phyloP scores from a whole-genome alignment of 2,888 invertebrate species.

The Lasioglossum vierecki region DNA sequence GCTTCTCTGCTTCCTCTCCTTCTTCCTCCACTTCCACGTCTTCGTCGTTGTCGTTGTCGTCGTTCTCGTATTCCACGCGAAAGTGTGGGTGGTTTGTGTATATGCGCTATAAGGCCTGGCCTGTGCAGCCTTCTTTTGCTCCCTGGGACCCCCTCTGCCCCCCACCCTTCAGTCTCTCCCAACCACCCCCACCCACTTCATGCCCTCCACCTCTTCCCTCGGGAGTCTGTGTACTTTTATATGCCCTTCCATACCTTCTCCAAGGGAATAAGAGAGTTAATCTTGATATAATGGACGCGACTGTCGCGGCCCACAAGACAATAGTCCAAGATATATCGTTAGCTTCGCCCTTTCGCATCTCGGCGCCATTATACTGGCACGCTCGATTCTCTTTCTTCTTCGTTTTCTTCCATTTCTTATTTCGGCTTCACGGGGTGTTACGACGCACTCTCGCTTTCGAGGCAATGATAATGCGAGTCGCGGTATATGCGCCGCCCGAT shows the following conservation, averaged over 20 bases:
- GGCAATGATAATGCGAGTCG: constrained; percentile 69
- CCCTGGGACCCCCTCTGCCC: not conserved
- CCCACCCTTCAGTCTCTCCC: not conserved
- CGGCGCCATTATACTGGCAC: constrained; percentile 77
- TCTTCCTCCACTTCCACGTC: constrained; percentile 27
- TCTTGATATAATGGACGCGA: constrained; percentile 84
- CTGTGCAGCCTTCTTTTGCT: constrained; percentile 56
- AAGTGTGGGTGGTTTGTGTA: constrained; percentile 72
- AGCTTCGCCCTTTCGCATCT: constrained; percentile 79
- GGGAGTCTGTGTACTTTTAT: constrained; percentile 74
- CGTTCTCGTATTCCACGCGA: constrained; percentile 55
- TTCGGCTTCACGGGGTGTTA: constrained; percentile 72
- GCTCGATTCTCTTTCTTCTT: constrained; percentile 70
- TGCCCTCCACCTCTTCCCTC: constrained; percentile 65
- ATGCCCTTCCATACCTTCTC: constrained; percentile 75
- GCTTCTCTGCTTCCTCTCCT: constrained; percentile 22
- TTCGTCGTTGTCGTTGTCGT: constrained; percentile 43
- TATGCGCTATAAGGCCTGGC: constrained; percentile 75
- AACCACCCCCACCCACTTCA: constrained; percentile 43
- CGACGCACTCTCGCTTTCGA: constrained; percentile 63
- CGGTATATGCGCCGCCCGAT: constrained; percentile 53
- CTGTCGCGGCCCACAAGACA: constrained; percentile 83
- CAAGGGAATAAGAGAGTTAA: constrained; percentile 82
- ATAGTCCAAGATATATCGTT: constrained; percentile 83
- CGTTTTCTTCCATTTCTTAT: constrained; percentile 58